Evolutionary conservation across 2,113 vertebrate species (phyloP), one percentile per base, ranked within the genome.

Genomic region (Oreochromis spilurus): DNA sequence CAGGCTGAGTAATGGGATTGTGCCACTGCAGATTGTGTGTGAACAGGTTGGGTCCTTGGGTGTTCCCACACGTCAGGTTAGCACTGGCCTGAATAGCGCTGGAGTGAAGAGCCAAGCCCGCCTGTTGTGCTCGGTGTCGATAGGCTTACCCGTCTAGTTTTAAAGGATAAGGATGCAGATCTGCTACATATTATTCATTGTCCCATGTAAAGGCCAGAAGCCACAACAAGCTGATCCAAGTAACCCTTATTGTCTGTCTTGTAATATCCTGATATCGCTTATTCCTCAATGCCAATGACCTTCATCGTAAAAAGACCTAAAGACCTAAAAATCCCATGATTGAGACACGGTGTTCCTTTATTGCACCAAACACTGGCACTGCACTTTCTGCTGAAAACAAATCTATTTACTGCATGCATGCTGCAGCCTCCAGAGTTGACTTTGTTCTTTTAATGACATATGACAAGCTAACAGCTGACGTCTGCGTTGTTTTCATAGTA

Each of bases 1-100:
- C 94, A 89, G 87, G 83, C 93, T 88, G 91, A 93, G 94, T 95
- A 96, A 96, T 96, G 93, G 94, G 94, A 93, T 95, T 95, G 93
- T 93, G 94, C 93, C 93, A 89, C 90, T 91, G 92, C 89, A 93
- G 92, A 93, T 93, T 94, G 92, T 91, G 90, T 93, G 92, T 86
- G 89, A 93, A 91, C 94, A 94, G 94, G 94, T 94, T 91, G 91
- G 93, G 90, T 93, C 90, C 91, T 93, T 93, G 92, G 88, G 93
- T 94, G 93, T 93, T 93, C 90, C 88, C 88, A 48, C 79, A 82
- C 9, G 55, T 93, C 93, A 89, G 82, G 90, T 92, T 91, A 94
- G 91, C 84, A 70, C 45, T 81, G 85, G 88, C 80, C 88, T 91
- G 88, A 90, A 88, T 88, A 83, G 81, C 62, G 86, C 78, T 3